Evolutionary conservation across 2,888 invertebrate genomes (phyloP), one percentile per base, ranked within the genome.

Genomic region (Eugnorisma glareosa): DNA sequence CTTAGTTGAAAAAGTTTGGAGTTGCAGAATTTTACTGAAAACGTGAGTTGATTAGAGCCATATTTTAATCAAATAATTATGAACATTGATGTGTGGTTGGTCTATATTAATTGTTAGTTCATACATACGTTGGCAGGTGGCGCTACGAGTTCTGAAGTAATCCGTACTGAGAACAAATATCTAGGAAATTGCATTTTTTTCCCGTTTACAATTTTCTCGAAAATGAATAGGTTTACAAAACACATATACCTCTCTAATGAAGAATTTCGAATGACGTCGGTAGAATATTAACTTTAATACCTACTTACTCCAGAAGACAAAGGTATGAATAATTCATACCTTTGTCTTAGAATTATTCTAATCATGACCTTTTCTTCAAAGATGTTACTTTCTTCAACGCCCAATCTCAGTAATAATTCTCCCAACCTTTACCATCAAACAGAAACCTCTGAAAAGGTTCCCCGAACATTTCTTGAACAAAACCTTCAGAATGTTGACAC

Each of bases 401-500:
- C 54, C 64, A 75, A 76, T 86, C 75, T 72, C 80, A 24, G 69
- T 75, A 75, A 75, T 73, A 51, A 73, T 68, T 48, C 67, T 59
- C 45, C n/a, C 57, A 40, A 67, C 63, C 59, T 68, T 40, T 13
- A 54, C 73, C 45, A 45, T 61, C 68, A 86, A 75, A 73, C 61
- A 76, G 64, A 70, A 78, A 72, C 48, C 64, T 69, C 37, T 81
- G 67, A 87, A 85, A 83, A 79, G 78, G 61, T 64, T 71, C 59
- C 59, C 54, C 63, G 71, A 83, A 84, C 75, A 75, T 80, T 80
- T 84, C 79, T 59, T 28, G 48, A 81, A 84, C 84, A 85, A 87
- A 88, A 88, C 83, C 68, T 79, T 74, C 68, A 75, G 75, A 77
- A 69, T 51, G 83, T 88, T 83, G 83, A 80, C 81, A 77, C 73